Evolutionary conservation across 2,113 vertebrate species (phyloP).

Genomic region (Tetrax tetrax): DNA sequence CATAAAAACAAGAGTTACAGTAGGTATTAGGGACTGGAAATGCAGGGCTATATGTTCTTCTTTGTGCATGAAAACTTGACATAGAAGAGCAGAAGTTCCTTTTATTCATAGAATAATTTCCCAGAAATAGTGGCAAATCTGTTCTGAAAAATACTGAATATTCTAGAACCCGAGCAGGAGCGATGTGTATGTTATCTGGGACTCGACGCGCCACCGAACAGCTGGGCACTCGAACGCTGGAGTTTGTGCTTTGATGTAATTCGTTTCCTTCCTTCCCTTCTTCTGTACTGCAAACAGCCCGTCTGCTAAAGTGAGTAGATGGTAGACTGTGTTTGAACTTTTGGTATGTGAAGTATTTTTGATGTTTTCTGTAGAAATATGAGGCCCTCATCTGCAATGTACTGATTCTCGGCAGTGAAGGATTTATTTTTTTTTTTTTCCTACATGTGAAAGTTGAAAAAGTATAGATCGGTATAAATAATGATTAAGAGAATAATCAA

Average conservation of each 20-base stretch:
- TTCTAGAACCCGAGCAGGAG: not conserved
- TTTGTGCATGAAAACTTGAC: not conserved
- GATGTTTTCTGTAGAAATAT: not conserved
- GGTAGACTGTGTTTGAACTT: not conserved
- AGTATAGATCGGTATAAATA: not conserved
- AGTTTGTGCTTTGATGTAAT: not conserved
- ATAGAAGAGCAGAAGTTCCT: not conserved
- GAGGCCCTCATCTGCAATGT: not conserved
- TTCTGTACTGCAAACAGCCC: not conserved
- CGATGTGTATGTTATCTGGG: not conserved
- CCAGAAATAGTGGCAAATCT: not conserved
- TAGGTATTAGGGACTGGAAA: not conserved
- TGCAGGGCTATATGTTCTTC: not conserved
- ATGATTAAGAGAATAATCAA: not conserved
- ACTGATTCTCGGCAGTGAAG: not conserved
- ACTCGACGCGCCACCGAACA: not conserved
- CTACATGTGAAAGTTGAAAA: not conserved
- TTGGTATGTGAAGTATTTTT: not conserved
- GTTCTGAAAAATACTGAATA: not conserved
- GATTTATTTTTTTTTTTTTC: not conserved
- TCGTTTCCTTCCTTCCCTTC: not conserved
- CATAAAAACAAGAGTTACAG: not conserved
- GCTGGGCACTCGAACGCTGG: fast-evolving
- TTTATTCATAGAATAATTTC: not conserved
- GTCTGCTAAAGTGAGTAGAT: not conserved